Base-by-base conservation (phyloP, 2,797 vertebrate genomes). In the Rhabdophis nuchalis region DNA sequence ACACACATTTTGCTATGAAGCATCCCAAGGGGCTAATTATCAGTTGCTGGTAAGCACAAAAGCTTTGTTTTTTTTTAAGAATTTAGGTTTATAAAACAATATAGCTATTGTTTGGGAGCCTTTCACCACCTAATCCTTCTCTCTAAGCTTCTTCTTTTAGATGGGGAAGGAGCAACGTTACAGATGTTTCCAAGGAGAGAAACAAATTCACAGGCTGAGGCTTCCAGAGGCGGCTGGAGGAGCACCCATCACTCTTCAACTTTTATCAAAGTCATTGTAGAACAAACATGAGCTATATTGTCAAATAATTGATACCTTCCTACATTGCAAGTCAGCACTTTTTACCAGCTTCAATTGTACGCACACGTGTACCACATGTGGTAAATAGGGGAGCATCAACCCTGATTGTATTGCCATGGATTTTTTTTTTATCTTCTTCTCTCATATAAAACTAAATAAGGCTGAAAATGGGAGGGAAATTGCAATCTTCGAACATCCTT, bases 241-340 rank as follows among this genome's bases (percentile, higher is more conserved):
- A 93, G 88, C 89, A 95, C 92, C 91, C 92, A 95, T 95, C 53
- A 95, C 93, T 92, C 91, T 92, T 92, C 92, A 92, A 87, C 93
- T 94, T 90, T 92, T 93, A 93, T 94, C 94, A 94, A 61, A 91
- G 94, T 50, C 53, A 57, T 54, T 32, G 86, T 57, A 87, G 41
- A 57, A 86, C 36, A 41, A 41, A 52, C 57, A 77, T 77, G 60
- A 13, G 20, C 36, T 77, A 77, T 9, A 77, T 41, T 41, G 9
- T 77, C 72, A 77, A 41, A 41, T 41, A 77, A 77, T 5, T 41
- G 36, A 41, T 41, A 77, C 8, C 36, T 77, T 77, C 36, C 36
- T 25, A 41, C 20, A 77, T 36, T 46, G 72, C 20, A 77, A 77
- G 36, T 11, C 36, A 77, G 36, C 72, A 77, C 20, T 77, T 77